Conservation (phyloP, 2,888 invertebrate genomes). For the Coelogynopora nodosa region DNA sequence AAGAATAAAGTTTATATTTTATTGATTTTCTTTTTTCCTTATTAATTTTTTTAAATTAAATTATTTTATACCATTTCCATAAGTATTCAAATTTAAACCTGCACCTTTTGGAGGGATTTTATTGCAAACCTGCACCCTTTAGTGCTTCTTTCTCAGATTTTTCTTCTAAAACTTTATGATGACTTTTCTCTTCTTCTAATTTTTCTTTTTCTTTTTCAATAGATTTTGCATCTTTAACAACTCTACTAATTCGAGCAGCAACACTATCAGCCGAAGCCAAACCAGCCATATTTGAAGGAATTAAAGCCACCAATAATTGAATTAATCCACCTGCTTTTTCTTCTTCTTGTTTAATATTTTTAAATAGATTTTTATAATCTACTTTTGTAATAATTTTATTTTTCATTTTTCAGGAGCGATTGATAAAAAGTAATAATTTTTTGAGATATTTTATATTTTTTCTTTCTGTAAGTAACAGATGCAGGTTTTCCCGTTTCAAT, state of each 20-base stretch:
- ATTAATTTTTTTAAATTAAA: background rate
- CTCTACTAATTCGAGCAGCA: background rate
- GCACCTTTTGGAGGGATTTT: background rate
- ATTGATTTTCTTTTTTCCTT: background rate
- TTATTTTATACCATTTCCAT: background rate
- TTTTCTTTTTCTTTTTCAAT: background rate
- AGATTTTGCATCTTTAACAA: background rate
- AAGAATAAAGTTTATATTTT: background rate
- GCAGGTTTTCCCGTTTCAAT: background rate
- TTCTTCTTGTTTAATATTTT: background rate
- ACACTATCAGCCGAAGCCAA: background rate
- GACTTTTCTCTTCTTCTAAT: background rate
- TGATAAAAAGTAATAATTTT: too few relatives aligned
- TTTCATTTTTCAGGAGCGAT: background rate
- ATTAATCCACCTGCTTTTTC: background rate
- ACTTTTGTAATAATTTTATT: background rate
- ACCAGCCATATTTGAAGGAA: background rate
- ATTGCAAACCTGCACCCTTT: background rate
- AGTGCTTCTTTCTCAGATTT: background rate
- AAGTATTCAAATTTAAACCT: background rate
- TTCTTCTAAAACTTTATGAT: background rate
- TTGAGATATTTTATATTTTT: background rate
- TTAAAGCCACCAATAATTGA: background rate
- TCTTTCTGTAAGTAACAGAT: background rate
- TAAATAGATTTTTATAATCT: background rate